Percentiles rank a stretch among this genome's conserved stretches.
Evolutionary conservation across 2,797 vertebrate species (phyloP).

Genomic region (Urosaurus nigricauda): DNA sequence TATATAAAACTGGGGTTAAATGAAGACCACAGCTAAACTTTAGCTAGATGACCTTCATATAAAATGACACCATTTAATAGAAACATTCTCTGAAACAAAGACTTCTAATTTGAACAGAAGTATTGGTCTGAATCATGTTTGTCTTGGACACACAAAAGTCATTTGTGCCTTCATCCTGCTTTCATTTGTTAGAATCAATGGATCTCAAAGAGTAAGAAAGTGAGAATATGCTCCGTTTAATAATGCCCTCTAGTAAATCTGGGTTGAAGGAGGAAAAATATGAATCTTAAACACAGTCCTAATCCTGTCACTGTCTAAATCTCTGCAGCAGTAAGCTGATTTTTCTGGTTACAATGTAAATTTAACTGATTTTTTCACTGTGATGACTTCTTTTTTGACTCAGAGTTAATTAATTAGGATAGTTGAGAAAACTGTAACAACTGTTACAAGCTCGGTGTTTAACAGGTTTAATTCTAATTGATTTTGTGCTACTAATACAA

Average conservation of each 20-base stretch:
- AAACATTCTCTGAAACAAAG: neutral
- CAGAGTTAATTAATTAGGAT: neutral
- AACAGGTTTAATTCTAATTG: slow-evolving; percentile 5
- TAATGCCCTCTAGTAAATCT: neutral
- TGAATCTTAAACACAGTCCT: neutral
- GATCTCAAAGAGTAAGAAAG: neutral
- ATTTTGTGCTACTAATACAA: slow-evolving; percentile 8
- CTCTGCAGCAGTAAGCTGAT: neutral
- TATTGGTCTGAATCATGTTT: neutral
- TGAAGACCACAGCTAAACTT: neutral
- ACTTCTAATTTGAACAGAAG: neutral
- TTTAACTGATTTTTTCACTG: neutral
- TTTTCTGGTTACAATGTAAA: slow-evolving; percentile 1
- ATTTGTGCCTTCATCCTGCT: slow-evolving; percentile 9
- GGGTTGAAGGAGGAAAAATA: neutral
- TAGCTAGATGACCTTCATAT: slow-evolving; percentile 5
- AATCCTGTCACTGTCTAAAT: slow-evolving; percentile 12
- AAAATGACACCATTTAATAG: neutral
- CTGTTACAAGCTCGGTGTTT: neutral
- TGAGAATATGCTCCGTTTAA: neutral
- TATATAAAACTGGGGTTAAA: slow-evolving; percentile 5
- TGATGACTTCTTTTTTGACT: slow-evolving; percentile 12
- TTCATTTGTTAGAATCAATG: neutral
- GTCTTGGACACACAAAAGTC: neutral
- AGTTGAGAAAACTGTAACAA: neutral